Evolutionary conservation across 2,797 vertebrate genomes (phyloP).

Genomic region (Cuniculus paca): DNA sequence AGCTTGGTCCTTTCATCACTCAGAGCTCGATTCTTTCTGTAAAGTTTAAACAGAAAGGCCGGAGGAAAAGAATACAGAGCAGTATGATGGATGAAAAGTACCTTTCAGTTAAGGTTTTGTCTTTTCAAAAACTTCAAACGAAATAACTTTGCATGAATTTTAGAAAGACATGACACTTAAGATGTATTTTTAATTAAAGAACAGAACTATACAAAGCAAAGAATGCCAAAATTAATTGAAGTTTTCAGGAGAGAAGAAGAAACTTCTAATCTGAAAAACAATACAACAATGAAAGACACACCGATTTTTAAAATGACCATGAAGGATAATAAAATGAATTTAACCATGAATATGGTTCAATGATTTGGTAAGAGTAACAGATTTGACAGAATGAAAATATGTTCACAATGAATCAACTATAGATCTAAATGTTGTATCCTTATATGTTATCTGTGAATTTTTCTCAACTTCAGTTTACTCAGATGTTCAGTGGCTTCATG

Average conservation of each 20-base stretch:
- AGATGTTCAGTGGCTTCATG: background rate
- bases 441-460: background rate
- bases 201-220: slow-evolving; percentile 52
- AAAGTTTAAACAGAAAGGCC: slow-evolving; percentile 54
- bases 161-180: slow-evolving; percentile 64
- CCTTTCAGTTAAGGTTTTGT: slow-evolving; percentile 59
- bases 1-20: slow-evolving; percentile 32
- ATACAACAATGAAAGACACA: slow-evolving; percentile 19
- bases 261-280: slow-evolving; percentile 11
- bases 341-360: slow-evolving; percentile 13
- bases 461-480: slow-evolving; percentile 15
- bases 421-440: background rate
- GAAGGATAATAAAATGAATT: slow-evolving; percentile 52
- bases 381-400: background rate
- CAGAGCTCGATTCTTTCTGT: background rate
- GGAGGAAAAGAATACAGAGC: slow-evolving; percentile 43
- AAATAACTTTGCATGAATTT: slow-evolving; percentile 68
- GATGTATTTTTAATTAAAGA: slow-evolving; percentile 77
- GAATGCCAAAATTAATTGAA: slow-evolving; percentile 65
- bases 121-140: slow-evolving; percentile 66
- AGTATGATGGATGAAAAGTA: slow-evolving; percentile 63
- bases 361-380: background rate
- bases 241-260: background rate
- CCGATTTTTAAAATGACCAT: background rate
- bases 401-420: background rate